Conservation (phyloP, 2,797 vertebrate genomes). For the Eleutherodactylus coqui region DNA sequence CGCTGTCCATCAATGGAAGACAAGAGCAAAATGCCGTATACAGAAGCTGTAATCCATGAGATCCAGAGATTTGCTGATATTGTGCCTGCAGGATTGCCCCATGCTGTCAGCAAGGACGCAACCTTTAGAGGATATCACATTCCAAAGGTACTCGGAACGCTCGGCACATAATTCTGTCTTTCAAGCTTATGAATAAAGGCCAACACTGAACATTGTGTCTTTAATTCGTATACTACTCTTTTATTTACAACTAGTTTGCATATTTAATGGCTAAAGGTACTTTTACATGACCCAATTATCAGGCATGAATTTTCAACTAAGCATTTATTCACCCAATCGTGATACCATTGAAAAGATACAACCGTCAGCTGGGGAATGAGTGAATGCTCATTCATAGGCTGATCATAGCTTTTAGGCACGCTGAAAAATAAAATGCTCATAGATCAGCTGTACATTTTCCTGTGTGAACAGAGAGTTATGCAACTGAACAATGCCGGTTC, state of each 20-base stretch:
- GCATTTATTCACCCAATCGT: no score
- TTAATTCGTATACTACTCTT: not conserved
- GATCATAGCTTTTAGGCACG: no score
- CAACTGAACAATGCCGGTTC: no score
- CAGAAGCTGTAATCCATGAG: slow-evolving; percentile 48
- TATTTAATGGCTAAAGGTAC: not conserved
- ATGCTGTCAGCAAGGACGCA: slow-evolving; percentile 27
- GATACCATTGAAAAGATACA: no score
- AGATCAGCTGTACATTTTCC: no score
- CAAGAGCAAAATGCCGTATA: slow-evolving; percentile 46
- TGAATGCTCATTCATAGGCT: no score
- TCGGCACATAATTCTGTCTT: not conserved
- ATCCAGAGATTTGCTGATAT: slow-evolving; percentile 55
- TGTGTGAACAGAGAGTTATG: no score
- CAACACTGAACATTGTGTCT: not conserved
- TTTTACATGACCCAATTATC: not conserved
- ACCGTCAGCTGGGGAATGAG: no score
- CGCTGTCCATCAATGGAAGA: slow-evolving; percentile 44
- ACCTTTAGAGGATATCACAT: slow-evolving; percentile 49
- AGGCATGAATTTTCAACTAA: no score
- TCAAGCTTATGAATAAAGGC: not conserved
- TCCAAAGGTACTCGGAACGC: slow-evolving; percentile 23
- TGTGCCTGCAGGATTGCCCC: not conserved
- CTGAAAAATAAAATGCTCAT: no score
- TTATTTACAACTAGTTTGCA: not conserved